Evolutionary conservation across 2,113 vertebrate species (phyloP), one percentile per base, ranked within the genome.

Genomic region (Platichthys stellatus): DNA sequence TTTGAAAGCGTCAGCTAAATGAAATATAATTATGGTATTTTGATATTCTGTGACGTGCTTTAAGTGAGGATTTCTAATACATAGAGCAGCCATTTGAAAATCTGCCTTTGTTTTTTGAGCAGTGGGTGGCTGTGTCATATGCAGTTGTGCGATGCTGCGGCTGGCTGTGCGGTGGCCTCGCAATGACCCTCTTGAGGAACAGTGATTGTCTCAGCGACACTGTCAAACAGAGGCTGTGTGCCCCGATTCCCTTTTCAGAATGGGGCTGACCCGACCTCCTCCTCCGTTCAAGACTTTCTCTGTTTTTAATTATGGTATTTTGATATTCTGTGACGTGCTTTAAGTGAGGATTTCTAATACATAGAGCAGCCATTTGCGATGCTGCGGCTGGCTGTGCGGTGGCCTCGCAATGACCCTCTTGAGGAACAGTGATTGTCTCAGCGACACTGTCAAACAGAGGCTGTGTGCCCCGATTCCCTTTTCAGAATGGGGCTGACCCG

Each of bases 401-500:
- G 64, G 74, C 80, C 83, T 72, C 57, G n/a, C 54, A 73, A 7
- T 17, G 78, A 74, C 78, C 69, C 81, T 83, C 82, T 63, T 14
- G 66, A 82, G 80, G 47, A 78, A 66, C 51, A 54, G 69, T 1
- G 12, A 87, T 85, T 69, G 73, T 76, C 68, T 88, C 72, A 21
- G 69, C 20, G 24, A 80, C 47, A 61, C 65, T 15, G 24, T 54
- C 74, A 78, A 82, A 83, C 67, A 67, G 56, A 2, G 40, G 47
- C 62, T 35, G 62, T 26, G 47, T 57, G 45, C 69, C 62, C 54
- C 1, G 10, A 66, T 71, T 78, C 31, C 28, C 69, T 65, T 58
- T 61, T 63, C 74, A 73, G 60, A 63, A 58, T 7, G 17, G 18
- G 17, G 35, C 64, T 9, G 9, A 77, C 71, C 59, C 1, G 20